A percentile compares a stretch with the other conserved stretches of the same genome.
Conservation (phyloP, 64 coral and sea anemone genomes). For the Dendrophyllia cribrosa region DNA sequence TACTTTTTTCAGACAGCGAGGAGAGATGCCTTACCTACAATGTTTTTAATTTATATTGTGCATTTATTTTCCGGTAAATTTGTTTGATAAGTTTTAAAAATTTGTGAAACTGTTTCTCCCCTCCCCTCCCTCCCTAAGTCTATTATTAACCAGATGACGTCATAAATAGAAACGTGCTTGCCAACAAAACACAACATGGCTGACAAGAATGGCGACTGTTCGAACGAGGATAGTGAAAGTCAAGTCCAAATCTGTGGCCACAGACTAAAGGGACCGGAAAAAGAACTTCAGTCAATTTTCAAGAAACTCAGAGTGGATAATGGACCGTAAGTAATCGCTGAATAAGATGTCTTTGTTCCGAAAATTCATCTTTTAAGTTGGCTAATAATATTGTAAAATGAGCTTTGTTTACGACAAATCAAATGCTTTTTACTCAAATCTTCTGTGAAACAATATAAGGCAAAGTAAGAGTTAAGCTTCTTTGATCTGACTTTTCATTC, state of each 20-base stretch:
- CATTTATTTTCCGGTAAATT: too few relatives aligned
- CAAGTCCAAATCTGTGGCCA: background rate
- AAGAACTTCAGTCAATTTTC: conserved; percentile 91
- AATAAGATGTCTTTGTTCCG: background rate
- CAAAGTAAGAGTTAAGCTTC: too few relatives aligned
- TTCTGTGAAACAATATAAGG: too few relatives aligned
- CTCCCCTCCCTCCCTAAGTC: background rate
- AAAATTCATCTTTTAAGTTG: background rate
- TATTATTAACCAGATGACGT: conserved; percentile 5
- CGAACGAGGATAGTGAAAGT: background rate
- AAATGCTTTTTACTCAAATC: background rate
- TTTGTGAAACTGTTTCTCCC: background rate
- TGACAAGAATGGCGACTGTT: background rate
- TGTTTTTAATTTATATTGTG: too few relatives aligned
- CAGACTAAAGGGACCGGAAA: conserved; percentile 61
- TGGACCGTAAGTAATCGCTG: conserved; percentile 74
- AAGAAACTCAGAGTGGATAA: conserved; percentile 89
- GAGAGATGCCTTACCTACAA: too few relatives aligned
- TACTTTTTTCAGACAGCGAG: too few relatives aligned
- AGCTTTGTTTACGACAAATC: conserved; percentile 8
- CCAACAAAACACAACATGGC: conserved; percentile 65
- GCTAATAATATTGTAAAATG: background rate
- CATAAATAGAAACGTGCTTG: conserved; percentile 54
- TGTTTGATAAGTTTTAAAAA: too few relatives aligned
- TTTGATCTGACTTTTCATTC: too few relatives aligned